Conservation (phyloP, 2,888 invertebrate species). For the Sussaba pulchella region DNA sequence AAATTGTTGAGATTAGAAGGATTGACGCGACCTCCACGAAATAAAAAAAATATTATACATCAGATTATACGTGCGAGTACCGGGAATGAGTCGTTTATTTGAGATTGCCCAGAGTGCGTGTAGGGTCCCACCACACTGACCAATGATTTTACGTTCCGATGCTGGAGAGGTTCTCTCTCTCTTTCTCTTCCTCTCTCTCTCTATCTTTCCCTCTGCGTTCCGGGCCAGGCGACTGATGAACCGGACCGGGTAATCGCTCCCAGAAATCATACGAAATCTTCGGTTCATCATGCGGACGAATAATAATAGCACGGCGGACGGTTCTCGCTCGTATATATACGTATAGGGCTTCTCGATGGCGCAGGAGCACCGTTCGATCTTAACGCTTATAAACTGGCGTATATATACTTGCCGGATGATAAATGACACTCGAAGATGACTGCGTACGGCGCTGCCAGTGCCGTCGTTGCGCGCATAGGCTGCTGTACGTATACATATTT, state of each 20-base stretch:
- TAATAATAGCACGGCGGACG: conserved; percentile 31
- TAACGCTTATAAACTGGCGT: conserved; percentile 76
- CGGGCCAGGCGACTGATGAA: conserved; percentile 35
- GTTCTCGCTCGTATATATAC: conserved; percentile 24
- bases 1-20: neutral
- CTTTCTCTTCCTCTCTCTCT: too few relatives aligned
- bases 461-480: neutral
- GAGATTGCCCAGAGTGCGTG: neutral
- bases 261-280: conserved; percentile 55
- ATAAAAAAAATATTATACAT: conserved; percentile 19
- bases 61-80: conserved; percentile 11
- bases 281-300: conserved; percentile 49
- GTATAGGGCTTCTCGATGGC: conserved; percentile 29
- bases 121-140: neutral
- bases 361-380: conserved; percentile 65
- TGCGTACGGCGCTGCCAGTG: conserved; percentile 4
- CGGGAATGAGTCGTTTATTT: conserved; percentile 20
- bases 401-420: conserved; percentile 72
- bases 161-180: neutral
- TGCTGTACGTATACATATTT: conserved; percentile 27
- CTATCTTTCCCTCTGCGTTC: too few relatives aligned
- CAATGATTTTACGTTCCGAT: conserved; percentile 27
- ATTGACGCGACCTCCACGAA: conserved; percentile 18
- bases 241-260: conserved; percentile 47
- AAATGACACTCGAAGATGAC: conserved; percentile 69